Evolutionary conservation across 2,888 invertebrate species (phyloP).

Genomic region (Tipula helvola): DNA sequence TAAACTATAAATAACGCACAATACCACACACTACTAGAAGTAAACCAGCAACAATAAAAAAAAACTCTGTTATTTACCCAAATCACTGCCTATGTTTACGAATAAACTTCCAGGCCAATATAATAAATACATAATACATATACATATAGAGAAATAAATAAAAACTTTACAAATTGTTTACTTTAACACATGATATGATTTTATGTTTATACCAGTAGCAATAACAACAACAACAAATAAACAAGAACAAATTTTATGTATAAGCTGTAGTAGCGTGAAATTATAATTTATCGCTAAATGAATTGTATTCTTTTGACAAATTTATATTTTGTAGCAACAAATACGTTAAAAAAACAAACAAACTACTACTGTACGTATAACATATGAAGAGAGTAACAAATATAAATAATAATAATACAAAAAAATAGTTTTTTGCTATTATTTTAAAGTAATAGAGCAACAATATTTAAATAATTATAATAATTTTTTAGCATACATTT

Average conservation of each 20-base stretch:
- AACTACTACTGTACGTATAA: neutral
- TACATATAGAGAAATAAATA: neutral
- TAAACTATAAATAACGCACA: neutral
- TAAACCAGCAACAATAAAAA: neutral
- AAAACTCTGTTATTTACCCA: neutral
- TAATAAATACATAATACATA: neutral
- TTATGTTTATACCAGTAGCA: neutral
- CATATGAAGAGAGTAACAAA: neutral
- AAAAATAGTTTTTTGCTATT: neutral
- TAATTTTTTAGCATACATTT: neutral
- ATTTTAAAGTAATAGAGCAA: neutral
- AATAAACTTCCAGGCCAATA: neutral
- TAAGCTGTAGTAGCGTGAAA: neutral
- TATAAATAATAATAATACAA: neutral
- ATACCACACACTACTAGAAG: neutral
- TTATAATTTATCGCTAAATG: neutral
- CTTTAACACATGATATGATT: constrained; percentile 4
- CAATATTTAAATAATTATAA: neutral
- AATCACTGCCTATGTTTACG: neutral
- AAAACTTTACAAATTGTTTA: neutral
- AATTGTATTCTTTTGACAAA: neutral
- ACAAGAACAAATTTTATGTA: neutral
- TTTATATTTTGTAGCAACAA: constrained; percentile 4
- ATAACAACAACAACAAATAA: neutral
- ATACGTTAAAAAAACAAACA: neutral